Percentiles rank a stretch among this genome's conserved stretches.
phyloP scores from a whole-genome alignment of 2,797 vertebrate species.

The Notamacropus eugenii region DNA sequence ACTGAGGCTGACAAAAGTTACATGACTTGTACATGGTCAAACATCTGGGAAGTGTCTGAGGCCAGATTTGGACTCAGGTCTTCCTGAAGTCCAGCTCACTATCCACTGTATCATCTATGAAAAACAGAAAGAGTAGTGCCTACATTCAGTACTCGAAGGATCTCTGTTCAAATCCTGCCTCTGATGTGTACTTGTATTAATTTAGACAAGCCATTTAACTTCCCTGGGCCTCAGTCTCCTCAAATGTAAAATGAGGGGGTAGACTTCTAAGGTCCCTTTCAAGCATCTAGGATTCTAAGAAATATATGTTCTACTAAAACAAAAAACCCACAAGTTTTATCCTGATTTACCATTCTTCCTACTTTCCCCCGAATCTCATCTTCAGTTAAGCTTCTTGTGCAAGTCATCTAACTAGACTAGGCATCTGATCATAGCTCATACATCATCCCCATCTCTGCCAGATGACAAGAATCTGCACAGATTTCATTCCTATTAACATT shows the following conservation, averaged over 20 bases:
- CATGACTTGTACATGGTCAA: neutral
- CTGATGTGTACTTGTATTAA: neutral
- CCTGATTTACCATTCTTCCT: conserved; percentile 12
- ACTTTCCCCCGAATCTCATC: conserved; percentile 20
- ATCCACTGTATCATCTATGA: neutral
- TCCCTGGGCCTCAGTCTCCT: neutral
- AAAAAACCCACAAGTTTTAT: neutral
- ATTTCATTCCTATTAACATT: neutral
- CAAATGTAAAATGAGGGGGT: neutral
- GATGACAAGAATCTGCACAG: neutral
- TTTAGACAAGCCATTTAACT: neutral
- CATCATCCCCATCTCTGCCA: neutral
- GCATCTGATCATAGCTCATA: neutral
- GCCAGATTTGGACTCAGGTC: neutral
- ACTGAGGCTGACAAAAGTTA: neutral
- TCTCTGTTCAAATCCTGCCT: neutral
- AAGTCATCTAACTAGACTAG: conserved; percentile 22
- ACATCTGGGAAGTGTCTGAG: neutral
- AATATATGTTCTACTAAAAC: conserved; percentile 19
- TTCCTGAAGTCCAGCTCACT: neutral
- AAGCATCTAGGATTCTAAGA: neutral
- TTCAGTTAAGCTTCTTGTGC: conserved; percentile 18
- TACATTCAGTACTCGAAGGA: neutral
- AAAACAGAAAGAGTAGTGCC: neutral
- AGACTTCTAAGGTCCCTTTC: neutral